Conservation (phyloP, 2,888 invertebrate species). For the Buathra laborator region DNA sequence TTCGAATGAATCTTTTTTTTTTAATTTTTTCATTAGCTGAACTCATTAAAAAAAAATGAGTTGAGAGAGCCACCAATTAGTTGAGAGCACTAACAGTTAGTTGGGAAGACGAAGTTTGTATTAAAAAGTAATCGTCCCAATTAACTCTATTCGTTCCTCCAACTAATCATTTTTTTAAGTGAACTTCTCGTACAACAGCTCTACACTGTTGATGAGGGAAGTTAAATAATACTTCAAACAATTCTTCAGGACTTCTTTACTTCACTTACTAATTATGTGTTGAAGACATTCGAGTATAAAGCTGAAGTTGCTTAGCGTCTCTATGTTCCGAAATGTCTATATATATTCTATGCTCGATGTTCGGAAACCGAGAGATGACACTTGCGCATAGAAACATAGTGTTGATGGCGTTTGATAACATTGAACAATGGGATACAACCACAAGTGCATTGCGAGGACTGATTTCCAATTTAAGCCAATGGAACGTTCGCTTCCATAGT, state of each 20-base stretch:
- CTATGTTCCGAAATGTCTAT: not conserved
- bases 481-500: slow-evolving; percentile 21
- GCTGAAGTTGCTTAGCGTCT: not conserved
- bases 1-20: not conserved
- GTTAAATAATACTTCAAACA: too few relatives aligned
- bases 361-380: not conserved
- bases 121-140: too few relatives aligned
- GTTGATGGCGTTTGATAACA: not conserved
- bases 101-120: not conserved
- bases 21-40: not conserved
- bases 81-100: too few relatives aligned
- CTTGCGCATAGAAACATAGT: not conserved
- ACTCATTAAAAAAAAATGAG: not conserved
- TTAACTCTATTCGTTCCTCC: not conserved
- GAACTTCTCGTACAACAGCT: too few relatives aligned
- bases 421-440: not conserved
- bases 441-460: not conserved
- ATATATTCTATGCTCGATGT: not conserved
- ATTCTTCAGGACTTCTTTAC: too few relatives aligned
- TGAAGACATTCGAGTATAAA: not conserved
- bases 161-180: not conserved
- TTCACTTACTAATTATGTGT: not conserved
- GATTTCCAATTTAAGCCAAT: slow-evolving; percentile 5
- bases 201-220: too few relatives aligned
- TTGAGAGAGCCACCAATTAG: too few relatives aligned